Evolutionary conservation across 2,113 vertebrate genomes (phyloP).

Genomic region (Leptocoma aspasia): DNA sequence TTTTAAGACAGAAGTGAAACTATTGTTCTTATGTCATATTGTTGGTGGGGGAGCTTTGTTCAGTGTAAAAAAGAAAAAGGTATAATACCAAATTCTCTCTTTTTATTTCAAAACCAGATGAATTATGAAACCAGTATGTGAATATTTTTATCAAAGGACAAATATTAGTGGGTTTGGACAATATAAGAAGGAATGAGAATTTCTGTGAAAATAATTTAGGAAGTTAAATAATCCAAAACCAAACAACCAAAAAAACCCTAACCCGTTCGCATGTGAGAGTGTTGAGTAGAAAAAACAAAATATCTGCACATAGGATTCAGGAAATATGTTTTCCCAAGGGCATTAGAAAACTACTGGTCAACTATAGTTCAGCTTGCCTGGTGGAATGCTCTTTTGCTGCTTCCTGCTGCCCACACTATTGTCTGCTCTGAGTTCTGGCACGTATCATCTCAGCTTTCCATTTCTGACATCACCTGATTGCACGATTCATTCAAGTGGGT

Average conservation of each 20-base stretch:
- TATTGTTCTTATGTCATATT: neutral
- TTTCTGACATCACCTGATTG: neutral
- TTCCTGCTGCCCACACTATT: slow-evolving; percentile 6
- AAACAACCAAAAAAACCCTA: neutral
- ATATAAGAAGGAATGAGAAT: neutral
- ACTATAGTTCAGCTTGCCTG: neutral
- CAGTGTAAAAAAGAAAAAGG: neutral
- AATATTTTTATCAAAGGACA: neutral
- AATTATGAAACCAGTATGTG: neutral
- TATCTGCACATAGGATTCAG: neutral
- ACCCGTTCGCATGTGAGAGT: accelerated
- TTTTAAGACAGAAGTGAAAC: neutral
- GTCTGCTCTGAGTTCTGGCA: slow-evolving; percentile 21
- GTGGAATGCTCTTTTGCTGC: neutral
- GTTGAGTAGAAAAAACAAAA: neutral
- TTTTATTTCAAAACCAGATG: neutral
- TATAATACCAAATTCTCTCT: neutral
- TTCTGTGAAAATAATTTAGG: neutral
- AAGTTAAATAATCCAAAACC: neutral
- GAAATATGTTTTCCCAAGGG: neutral
- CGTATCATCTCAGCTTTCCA: neutral
- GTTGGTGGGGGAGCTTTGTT: neutral
- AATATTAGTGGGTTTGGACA: neutral
- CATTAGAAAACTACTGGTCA: neutral
- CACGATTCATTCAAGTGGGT: neutral